A percentile compares a stretch with the other conserved stretches of the same genome.
These are phyloP conservation scores for Drosophila yooni DNA, from an alignment of 2,888 invertebrate species.

Conservation along the genomic window DNA sequence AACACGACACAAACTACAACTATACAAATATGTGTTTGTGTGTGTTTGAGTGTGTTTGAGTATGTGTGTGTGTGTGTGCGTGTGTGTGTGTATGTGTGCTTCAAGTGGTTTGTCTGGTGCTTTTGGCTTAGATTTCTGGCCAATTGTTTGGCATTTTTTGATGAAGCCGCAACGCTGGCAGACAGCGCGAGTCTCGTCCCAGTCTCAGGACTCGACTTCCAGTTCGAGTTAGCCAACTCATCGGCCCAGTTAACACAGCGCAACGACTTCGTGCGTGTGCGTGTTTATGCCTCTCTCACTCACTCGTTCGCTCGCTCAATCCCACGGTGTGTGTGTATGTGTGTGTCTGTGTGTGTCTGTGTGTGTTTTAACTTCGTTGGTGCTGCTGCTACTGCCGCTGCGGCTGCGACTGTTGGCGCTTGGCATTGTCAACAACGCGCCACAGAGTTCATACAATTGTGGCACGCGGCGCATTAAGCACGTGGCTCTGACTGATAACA, in stretches of 20 bases:
- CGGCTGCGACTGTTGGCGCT: slow-evolving; percentile 55
- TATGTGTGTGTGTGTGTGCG: slow-evolving; percentile 41
- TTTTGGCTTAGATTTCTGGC: slow-evolving; percentile 72
- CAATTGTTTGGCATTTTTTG: slow-evolving; percentile 74
- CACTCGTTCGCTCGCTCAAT: slow-evolving; percentile 5
- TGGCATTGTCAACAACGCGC: slow-evolving; percentile 72
- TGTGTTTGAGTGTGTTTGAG: slow-evolving; percentile 20
- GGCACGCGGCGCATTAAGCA: slow-evolving; percentile 80
- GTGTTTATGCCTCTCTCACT: slow-evolving; percentile 26
- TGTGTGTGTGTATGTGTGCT: slow-evolving; percentile 47
- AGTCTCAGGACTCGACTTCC: slow-evolving; percentile 23
- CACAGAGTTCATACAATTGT: slow-evolving; percentile 77
- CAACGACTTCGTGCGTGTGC: slow-evolving; percentile 58
- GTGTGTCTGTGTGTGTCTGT: slow-evolving; percentile 14
- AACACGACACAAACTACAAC: slow-evolving; percentile 58
- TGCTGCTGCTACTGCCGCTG: slow-evolving; percentile 35
- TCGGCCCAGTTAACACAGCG: slow-evolving; percentile 58
- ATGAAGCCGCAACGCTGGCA: slow-evolving; percentile 63
- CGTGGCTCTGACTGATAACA: slow-evolving; percentile 78
- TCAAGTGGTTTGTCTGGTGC: slow-evolving; percentile 71
- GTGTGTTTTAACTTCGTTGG: slow-evolving; percentile 57
- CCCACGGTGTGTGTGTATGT: slow-evolving; percentile 3
- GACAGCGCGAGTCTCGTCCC: slow-evolving; percentile 52
- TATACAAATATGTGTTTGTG: slow-evolving; percentile 9
- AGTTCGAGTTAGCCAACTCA: slow-evolving; percentile 56